A percentile compares a stretch with the other conserved stretches of the same genome.
Evolutionary conservation across 1,140 invertebrate genomes (phyloP).

Genomic region (Papilio aristodemus): DNA sequence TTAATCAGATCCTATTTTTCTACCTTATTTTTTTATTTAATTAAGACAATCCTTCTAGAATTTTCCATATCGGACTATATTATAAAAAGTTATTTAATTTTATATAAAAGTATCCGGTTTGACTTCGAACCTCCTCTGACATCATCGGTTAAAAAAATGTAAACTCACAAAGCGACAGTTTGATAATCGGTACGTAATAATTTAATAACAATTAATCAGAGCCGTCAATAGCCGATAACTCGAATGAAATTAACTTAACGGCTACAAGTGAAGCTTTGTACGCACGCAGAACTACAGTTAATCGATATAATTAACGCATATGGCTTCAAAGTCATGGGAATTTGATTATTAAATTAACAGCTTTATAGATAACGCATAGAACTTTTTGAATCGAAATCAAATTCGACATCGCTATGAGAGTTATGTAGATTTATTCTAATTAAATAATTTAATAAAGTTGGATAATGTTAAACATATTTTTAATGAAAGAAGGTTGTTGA

Average conservation of each 20-base stretch:
- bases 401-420: neutral
- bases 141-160: neutral
- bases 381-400: constrained; percentile 5
- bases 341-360: constrained; percentile 24
- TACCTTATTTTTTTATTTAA: too few relatives aligned
- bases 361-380: constrained; percentile 1
- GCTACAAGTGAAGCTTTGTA: constrained; percentile 17
- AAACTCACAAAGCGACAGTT: neutral
- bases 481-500: too few relatives aligned
- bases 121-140: neutral
- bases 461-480: neutral
- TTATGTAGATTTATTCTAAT: neutral
- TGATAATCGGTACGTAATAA: constrained; percentile 16
- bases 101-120: too few relatives aligned
- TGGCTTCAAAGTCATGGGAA: constrained; percentile 27
- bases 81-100: too few relatives aligned
- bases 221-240: neutral
- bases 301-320: constrained; percentile 21
- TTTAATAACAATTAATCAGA: constrained; percentile 21
- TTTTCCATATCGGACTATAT: too few relatives aligned
- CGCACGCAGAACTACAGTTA: constrained; percentile 18
- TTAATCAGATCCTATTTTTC: too few relatives aligned
- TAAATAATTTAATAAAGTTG: neutral
- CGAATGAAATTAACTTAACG: constrained; percentile 7
- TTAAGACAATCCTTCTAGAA: too few relatives aligned